Base-by-base conservation (phyloP, 2,113 vertebrate genomes). In the Coryphaenoides rupestris region DNA sequence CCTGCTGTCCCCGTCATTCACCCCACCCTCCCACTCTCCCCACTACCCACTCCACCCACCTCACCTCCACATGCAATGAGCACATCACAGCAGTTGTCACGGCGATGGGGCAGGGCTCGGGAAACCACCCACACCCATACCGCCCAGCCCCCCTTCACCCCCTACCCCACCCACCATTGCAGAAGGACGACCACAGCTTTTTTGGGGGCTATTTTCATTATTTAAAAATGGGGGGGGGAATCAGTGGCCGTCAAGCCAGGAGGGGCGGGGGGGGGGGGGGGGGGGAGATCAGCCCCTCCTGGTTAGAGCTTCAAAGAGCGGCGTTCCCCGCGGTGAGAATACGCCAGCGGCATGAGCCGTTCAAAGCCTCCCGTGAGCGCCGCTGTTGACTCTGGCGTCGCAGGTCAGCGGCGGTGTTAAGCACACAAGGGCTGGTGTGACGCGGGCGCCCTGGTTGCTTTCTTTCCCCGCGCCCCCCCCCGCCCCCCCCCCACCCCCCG, bases 291-390 rank as follows among this genome's bases (percentile, higher is more conserved):
- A 83, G 84, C 83, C 67, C n/a, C 71, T 68, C 65, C 73, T 69
- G 82, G 84, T 84, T 74, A 70, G 75, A 58, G 81, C 79, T 86
- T 86, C 81, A 87, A 87, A 84, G 83, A 84, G 78, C 78, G 83
- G 78, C 63, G 61, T 22, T n/a, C n/a, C n/a, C 19, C 69, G 68
- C 73, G 72, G 65, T 77, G 77, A 79, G 71, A 83, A 78, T 58
- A 76, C 77, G 55, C 80, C 57, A 22, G 73, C 53, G 77, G 76
- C 68, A 26, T 69, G 68, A 73, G 47, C 67, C 72, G 68, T 86
- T 82, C 73, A 86, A 84, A 76, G 78, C 77, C 67, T 69, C 63
- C n/a, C 61, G 65, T 73, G 70, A 78, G 73, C 66, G 67, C 69
- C 63, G 54, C 61, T 84, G 79, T 85, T 89, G 85, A 82, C 82